Base-by-base conservation (phyloP, 2,113 vertebrate species). In the Ophthalmolycus amberensis region DNA sequence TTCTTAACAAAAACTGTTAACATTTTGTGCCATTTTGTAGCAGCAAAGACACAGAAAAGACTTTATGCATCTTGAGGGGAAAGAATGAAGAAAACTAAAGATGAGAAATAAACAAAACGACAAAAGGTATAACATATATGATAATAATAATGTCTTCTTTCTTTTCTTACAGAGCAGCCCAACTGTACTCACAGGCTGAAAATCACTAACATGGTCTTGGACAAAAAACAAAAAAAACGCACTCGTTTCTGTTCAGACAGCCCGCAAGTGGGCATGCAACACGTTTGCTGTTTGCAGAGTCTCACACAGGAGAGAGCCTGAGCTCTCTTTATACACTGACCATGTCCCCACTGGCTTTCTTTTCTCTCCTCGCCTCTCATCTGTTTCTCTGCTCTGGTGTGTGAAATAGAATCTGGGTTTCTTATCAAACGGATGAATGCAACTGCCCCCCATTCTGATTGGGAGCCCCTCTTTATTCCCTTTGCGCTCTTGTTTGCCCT, bases 401-500 rank as follows among this genome's bases (percentile, higher is more conserved):
- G 42, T 78, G 66, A 65, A 40, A 44, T 2, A 44, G 0, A 50
- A 70, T 71, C 20, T 27, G 40, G 14, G 6, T 34, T 27, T 18
- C 40, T 64, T 50, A 18, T 42, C 9, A 12, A 66, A 52, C 46
- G 54, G 58, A 75, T 65, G 37, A 2, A 38, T 15, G 70, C 52
- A 38, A 37, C 50, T 58, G 12, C 25, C 32, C 1, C 9, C 22
- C 4, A 1, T 14, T 75, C 71, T 59, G 79, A 84, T 42, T 69
- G 71, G 80, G 34, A 69, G 79, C 64, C 32, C 72, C 52, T 72
- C 22, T 62, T 52, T 63, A 34, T 85, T 71, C 71, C 29, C 71
- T 69, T 6, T 16, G 22, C 37, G 68, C 48, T n/a, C 72, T 80
- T 32, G 65, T 76, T 62, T 63, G 44, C 34, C 70, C 74, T 78